Evolutionary conservation across 2,888 invertebrate genomes (phyloP).

Genomic region (Lepas anatifera): DNA sequence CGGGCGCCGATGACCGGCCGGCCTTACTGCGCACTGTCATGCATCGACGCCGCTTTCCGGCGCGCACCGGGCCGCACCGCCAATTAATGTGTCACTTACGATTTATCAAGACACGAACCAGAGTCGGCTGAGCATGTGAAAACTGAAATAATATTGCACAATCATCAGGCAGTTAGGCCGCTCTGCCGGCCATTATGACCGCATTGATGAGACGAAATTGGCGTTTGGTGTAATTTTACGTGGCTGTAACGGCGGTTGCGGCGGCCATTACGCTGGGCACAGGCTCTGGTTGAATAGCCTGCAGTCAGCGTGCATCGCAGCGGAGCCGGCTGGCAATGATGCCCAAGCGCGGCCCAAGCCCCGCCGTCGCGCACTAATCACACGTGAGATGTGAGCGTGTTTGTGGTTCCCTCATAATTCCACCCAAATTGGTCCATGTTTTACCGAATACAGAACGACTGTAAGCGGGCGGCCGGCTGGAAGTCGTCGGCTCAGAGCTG

Average conservation of each 20-base stretch:
- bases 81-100: background rate
- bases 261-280: background rate
- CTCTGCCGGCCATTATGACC: background rate
- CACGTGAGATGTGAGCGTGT: background rate
- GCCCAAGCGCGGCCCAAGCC: too few relatives aligned
- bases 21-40: too few relatives aligned
- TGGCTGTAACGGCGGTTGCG: background rate
- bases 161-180: background rate
- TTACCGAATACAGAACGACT: too few relatives aligned
- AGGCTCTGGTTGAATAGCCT: background rate
- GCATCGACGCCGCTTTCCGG: too few relatives aligned
- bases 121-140: background rate
- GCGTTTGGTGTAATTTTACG: slow-evolving; percentile 3
- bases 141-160: slow-evolving; percentile 12
- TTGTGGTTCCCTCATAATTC: background rate
- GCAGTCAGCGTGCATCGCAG: too few relatives aligned
- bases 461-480: too few relatives aligned
- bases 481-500: too few relatives aligned
- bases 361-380: too few relatives aligned
- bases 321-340: too few relatives aligned
- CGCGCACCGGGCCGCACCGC: too few relatives aligned
- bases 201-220: slow-evolving; percentile 4
- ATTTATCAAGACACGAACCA: background rate
- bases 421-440: background rate
- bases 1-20: too few relatives aligned